A percentile compares a stretch with the other conserved stretches of the same genome.
phyloP scores from a whole-genome alignment of 2,888 invertebrate genomes.

The Epistrophella euchroma region DNA sequence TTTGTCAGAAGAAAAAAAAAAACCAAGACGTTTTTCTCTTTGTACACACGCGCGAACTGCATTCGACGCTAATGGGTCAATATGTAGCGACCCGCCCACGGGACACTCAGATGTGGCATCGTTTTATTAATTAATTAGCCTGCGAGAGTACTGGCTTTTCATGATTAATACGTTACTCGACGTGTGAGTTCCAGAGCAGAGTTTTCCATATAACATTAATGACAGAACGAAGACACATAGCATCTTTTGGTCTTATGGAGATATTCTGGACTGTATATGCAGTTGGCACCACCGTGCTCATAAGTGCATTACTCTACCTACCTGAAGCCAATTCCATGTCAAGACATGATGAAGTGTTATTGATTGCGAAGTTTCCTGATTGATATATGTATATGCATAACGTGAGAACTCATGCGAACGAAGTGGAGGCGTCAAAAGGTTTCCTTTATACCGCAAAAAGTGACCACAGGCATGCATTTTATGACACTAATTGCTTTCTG shows the following conservation, averaged over 20 bases:
- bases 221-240: constrained; percentile 29
- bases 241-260: constrained; percentile 1
- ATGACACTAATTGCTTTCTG: constrained; percentile 75
- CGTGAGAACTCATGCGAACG: constrained; percentile 64
- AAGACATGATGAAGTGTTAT: constrained; percentile 74
- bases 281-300: neutral
- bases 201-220: constrained; percentile 35
- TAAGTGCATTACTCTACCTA: constrained; percentile 51
- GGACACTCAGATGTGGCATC: constrained; percentile 57
- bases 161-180: constrained; percentile 72
- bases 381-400: constrained; percentile 66
- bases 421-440: constrained; percentile 70
- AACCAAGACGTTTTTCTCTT: constrained; percentile 1
- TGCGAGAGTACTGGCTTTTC: constrained; percentile 49
- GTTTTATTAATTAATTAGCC: constrained; percentile 73
- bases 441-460: constrained; percentile 47
- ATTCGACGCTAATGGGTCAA: constrained; percentile 72
- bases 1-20: constrained; percentile 43
- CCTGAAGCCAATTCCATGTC: constrained; percentile 53
- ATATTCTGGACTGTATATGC: neutral
- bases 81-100: constrained; percentile 73
- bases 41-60: constrained; percentile 46
- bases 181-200: constrained; percentile 74
- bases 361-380: constrained; percentile 72
- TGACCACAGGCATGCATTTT: constrained; percentile 75